Evolutionary conservation across 1,140 invertebrate genomes (phyloP).

Genomic region (Lepeophtheirus salmonis): DNA sequence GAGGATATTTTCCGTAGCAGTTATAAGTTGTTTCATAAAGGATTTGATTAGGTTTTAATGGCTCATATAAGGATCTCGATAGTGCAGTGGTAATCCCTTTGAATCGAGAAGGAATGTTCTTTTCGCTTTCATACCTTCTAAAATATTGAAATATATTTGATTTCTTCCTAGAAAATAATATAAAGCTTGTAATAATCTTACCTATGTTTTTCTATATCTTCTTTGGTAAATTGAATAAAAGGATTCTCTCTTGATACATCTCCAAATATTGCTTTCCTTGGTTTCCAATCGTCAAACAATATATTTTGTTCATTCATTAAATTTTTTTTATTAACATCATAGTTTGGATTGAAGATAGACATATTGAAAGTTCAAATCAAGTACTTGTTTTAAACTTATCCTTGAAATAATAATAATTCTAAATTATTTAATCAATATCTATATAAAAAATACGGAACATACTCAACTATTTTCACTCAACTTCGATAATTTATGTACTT

Average conservation of each 20-base stretch:
- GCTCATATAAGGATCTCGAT: not conserved
- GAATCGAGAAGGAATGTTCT: not conserved
- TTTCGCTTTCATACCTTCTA: not conserved
- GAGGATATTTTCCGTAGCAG: conserved; percentile 6
- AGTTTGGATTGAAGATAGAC: too few species aligned
- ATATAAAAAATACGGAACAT: too few species aligned
- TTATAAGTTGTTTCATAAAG: conserved; percentile 5
- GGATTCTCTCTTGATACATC: not conserved
- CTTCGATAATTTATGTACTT: too few species aligned
- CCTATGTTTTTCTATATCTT: not conserved
- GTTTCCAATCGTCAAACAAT: not conserved
- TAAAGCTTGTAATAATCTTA: not conserved
- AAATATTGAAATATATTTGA: too few species aligned
- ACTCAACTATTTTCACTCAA: too few species aligned
- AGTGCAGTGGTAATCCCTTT: not conserved
- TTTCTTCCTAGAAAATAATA: not conserved
- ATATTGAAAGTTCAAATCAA: too few species aligned
- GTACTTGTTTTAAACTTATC: too few species aligned
- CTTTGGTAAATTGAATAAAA: not conserved
- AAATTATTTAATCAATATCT: too few species aligned
- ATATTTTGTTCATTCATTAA: too few species aligned
- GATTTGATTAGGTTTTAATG: not conserved
- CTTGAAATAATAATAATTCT: too few species aligned
- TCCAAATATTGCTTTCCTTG: not conserved
- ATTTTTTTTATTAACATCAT: too few species aligned